Evolutionary conservation across 2,113 vertebrate species (phyloP).

Genomic region (Pao palembangensis): DNA sequence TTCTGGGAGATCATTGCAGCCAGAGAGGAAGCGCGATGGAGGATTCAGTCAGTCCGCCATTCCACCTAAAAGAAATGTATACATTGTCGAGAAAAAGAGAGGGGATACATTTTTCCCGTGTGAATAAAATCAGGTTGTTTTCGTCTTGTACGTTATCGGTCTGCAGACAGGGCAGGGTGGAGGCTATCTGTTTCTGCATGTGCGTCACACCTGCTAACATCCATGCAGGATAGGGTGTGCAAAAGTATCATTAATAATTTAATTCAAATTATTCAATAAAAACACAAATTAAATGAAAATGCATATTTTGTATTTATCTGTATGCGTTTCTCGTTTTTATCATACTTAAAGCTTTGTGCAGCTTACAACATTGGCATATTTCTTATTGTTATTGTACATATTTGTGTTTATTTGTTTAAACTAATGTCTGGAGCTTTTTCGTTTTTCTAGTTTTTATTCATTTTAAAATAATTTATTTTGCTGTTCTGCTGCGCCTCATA

Average conservation of each 20-base stretch:
- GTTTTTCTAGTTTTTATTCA: no score
- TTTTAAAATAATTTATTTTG: no score
- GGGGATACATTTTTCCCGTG: not conserved
- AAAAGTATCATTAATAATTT: no score
- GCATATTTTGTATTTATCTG: not conserved
- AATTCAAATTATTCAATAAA: not conserved
- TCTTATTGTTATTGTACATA: no score
- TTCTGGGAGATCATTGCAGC: slow-evolving; percentile 64
- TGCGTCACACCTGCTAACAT: slow-evolving; percentile 17
- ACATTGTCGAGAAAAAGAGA: not conserved
- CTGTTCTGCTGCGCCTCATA: no score
- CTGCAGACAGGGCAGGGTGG: slow-evolving; percentile 47
- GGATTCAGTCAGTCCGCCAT: slow-evolving; percentile 44
- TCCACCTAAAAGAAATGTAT: slow-evolving; percentile 1
- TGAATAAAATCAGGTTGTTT: not conserved
- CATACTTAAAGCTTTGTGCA: not conserved
- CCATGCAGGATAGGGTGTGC: not conserved
- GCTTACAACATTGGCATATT: no score
- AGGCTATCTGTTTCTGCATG: slow-evolving; percentile 36
- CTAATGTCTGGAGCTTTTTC: no score
- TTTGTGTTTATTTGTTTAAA: no score
- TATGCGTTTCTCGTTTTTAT: no score
- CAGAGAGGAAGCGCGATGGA: not conserved
- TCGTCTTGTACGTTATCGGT: slow-evolving; percentile 44
- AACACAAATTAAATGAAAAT: not conserved